phyloP scores from a whole-genome alignment of 2,888 invertebrate genomes.

The Drosophila nr. fundita region DNA sequence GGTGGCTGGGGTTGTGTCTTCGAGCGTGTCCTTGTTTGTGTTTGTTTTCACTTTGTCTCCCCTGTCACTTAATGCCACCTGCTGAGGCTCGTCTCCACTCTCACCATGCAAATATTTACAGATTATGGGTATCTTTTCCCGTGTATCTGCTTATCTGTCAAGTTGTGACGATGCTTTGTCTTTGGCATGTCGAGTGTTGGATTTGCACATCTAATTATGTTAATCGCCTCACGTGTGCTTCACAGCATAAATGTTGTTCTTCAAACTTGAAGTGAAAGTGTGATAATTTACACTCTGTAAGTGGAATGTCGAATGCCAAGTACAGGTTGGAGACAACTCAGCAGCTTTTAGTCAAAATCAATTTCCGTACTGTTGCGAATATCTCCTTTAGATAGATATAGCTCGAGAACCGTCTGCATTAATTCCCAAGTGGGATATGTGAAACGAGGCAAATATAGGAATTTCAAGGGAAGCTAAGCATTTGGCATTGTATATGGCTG shows the following conservation, averaged over 20 bases:
- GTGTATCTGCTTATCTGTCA: constrained; percentile 25
- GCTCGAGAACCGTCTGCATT: not conserved
- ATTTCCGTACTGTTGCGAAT: not conserved
- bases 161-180: constrained; percentile 31
- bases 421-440: not conserved
- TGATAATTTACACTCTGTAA: constrained; percentile 7
- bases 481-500: not conserved
- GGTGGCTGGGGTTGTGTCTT: constrained; percentile 9
- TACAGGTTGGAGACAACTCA: not conserved
- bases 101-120: constrained; percentile 60
- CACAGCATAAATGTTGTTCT: constrained; percentile 21
- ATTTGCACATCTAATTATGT: constrained; percentile 52
- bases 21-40: constrained; percentile 27
- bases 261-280: constrained; percentile 28
- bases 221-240: constrained; percentile 50
- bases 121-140: constrained; percentile 35
- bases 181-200: constrained; percentile 26
- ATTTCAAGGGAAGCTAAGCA: not conserved
- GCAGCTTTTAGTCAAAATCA: not conserved
- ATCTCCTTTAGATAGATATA: not conserved
- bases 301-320: not conserved
- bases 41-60: constrained; percentile 26
- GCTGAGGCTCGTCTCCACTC: not conserved
- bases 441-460: not conserved
- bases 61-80: constrained; percentile 23